Conservation (phyloP, 2,888 invertebrate genomes). For the Tetranychus truncatus region DNA sequence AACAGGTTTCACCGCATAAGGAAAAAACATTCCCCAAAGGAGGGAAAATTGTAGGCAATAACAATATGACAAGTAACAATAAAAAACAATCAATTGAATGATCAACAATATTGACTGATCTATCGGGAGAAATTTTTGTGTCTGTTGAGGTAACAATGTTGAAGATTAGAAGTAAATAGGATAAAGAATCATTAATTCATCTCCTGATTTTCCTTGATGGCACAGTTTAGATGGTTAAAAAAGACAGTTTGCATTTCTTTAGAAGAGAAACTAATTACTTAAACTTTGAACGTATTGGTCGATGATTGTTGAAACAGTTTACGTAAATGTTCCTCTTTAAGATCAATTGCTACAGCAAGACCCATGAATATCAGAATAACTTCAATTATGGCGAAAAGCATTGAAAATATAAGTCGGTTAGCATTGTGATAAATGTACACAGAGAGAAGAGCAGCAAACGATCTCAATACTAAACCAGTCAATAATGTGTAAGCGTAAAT, state of each 20-base stretch:
- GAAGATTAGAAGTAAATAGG: not conserved
- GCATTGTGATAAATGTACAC: constrained; percentile 3
- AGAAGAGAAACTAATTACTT: not conserved
- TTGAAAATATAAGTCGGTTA: not conserved
- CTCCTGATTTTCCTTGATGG: not conserved
- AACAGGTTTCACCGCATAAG: too few species aligned
- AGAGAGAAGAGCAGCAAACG: not conserved
- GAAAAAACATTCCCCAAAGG: too few species aligned
- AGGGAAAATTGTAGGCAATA: too few species aligned
- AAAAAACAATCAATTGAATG: too few species aligned
- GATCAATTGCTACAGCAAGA: constrained; percentile 7
- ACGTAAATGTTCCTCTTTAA: not conserved
- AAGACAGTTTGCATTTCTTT: not conserved
- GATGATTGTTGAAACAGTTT: not conserved
- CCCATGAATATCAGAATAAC: not conserved
- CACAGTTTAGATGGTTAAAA: not conserved
- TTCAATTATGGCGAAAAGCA: not conserved
- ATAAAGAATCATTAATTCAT: not conserved
- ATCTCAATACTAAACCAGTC: not conserved
- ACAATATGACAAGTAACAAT: too few species aligned
- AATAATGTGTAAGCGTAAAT: constrained; percentile 3
- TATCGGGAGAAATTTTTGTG: too few species aligned
- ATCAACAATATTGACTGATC: too few species aligned
- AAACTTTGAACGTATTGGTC: not conserved
- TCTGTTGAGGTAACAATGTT: not conserved